Base-by-base conservation (phyloP, 2,113 vertebrate genomes). In the Numida meleagris region DNA sequence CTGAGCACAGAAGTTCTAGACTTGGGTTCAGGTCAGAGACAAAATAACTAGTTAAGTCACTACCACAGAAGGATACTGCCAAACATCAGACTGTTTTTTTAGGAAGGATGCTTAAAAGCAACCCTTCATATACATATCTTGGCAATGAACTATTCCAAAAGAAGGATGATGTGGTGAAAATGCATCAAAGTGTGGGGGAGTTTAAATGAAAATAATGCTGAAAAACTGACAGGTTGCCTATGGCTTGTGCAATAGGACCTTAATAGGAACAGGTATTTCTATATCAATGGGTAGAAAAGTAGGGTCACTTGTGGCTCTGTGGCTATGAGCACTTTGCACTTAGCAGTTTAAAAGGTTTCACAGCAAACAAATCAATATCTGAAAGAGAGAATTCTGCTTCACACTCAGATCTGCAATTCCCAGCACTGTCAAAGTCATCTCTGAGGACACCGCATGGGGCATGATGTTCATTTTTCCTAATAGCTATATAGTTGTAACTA, bases 321-420 rank as follows among this genome's bases (percentile, higher is more conserved):
- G 33, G 19, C 38, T 61, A 36, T 40, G 14, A 63, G 31, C 18
- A 66, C 53, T 73, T 76, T 45, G 42, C 53, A 70, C 70, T 91
- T 89, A 85, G 36, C 82, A 70, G 33, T 91, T 85, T 88, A 38
- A 91, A 89, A 94, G 23, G 31, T 55, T 86, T 93, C 73, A 77
- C 31, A 77, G 82, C 31, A 88, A 90, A 80, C 40, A 88, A 85
- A 91, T 91, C 75, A 86, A 57, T 77, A 70, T 79, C 27, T 76
- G 87, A 72, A 19, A 55, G 36, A 90, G 33, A 84, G 7, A 68
- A 76, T 68, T 76, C 20, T 59, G 3, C 58, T 93, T 91, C 58
- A 76, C 57, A 23, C 40, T 19, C 55, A 82, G n/a, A 25, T 42
- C 67, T 82, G 42, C 59, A 85, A 48, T 73, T 93, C 55, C 40